Evolutionary conservation across 2,113 vertebrate genomes (phyloP), one percentile per base, ranked within the genome.

Genomic region (Grantiella picta): DNA sequence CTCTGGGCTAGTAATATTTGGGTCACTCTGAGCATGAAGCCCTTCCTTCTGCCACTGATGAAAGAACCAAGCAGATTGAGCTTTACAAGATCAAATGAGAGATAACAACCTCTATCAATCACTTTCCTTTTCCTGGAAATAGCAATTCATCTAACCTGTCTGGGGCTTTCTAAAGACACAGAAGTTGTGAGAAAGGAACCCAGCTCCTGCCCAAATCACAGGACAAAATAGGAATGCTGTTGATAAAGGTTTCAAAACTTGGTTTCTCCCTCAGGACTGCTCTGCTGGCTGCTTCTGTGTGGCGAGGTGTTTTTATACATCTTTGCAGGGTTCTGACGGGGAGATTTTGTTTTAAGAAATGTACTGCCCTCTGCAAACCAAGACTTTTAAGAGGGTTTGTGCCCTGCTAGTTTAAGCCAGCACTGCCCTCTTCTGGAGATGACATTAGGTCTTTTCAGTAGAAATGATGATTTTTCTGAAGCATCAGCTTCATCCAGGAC

Each of bases 371-470:
- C 44, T 78, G 47, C 28, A 57, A 83, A 42, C 7, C 5, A 36
- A 47, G 57, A n/a, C 19, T 86, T 93, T 64, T 45, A 27, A n/a
- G 31, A 68, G 15, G 38, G n/a, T 38, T 10, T 1, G 3, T 35
- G 72, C 66, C 47, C 65, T 71, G 53, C 49, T 92, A 96, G 90
- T 92, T 83, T 96, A 90, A 97, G 92, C 54, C 88, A 93, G 92
- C 94, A 96, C 90, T 97, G 95, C 95, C 96, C 94, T 96, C 93
- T 95, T 89, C 95, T 96, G 95, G 96, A 65, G 57, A 83, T 64
- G 69, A 84, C 35, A 33, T 57, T 24, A 75, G 25, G 36, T 20
- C 35, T 92, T 83, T 80, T 63, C 6, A 44, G 8, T 15, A 56
- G 50, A 35, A 84, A 17, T 24, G 5, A 27, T 53, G 28, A 4